phyloP scores from a whole-genome alignment of 2,797 vertebrate species.

The Microctenopoma stevenorrisi region DNA sequence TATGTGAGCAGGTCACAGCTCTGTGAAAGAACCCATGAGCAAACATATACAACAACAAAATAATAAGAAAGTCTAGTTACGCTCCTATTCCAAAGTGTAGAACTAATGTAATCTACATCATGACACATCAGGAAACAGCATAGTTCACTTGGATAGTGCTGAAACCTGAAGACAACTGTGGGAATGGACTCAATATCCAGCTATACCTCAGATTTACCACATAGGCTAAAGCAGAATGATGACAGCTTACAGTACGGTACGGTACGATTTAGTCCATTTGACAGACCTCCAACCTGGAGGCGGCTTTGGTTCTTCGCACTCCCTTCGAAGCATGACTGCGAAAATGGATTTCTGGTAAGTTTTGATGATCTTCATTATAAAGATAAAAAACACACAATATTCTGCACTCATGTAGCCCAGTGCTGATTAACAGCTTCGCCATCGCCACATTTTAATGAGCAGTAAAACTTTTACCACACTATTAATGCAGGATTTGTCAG shows the following conservation, averaged over 20 bases:
- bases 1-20: no score
- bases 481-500: constrained; percentile 24
- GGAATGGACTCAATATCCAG: no score
- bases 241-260: no score
- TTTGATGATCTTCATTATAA: constrained; percentile 4
- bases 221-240: background rate
- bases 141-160: no score
- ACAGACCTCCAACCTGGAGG: no score
- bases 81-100: no score
- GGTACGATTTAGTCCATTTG: background rate
- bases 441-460: constrained; percentile 21
- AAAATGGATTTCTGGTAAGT: background rate
- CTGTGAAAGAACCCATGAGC: no score
- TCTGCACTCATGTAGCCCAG: background rate
- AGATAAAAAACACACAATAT: background rate
- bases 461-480: constrained; percentile 11
- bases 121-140: no score
- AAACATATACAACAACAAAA: no score
- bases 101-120: background rate
- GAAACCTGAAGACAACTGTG: no score
- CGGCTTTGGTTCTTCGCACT: background rate
- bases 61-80: no score
- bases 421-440: background rate
- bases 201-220: background rate
- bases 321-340: background rate